A percentile compares a stretch with the other conserved stretches of the same genome.
phyloP scores from a whole-genome alignment of 2,888 invertebrate genomes.

The Crioceris asparagi region DNA sequence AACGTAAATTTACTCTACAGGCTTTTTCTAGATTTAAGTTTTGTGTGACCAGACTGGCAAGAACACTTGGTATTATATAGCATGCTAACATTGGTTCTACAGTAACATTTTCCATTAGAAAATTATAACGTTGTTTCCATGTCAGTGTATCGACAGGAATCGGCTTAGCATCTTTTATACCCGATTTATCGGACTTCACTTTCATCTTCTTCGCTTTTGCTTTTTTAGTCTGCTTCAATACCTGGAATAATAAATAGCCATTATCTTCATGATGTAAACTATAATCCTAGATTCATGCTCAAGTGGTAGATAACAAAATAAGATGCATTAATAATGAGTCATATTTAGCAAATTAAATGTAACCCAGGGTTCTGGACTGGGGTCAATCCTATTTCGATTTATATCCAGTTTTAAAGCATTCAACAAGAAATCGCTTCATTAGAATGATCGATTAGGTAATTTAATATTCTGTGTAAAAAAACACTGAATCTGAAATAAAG shows the following conservation, averaged over 20 bases:
- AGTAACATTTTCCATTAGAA: constrained; percentile 54
- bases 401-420: no score
- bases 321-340: no score
- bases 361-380: no score
- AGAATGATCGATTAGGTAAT: no score
- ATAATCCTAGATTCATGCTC: no score
- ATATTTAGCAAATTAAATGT: no score
- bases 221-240: constrained; percentile 22
- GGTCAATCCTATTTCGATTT: no score
- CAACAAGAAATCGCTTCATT: no score
- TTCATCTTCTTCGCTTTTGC: constrained; percentile 17
- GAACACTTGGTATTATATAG: constrained; percentile 53
- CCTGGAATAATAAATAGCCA: constrained; percentile 14
- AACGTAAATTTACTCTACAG: constrained; percentile 69
- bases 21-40: constrained; percentile 80
- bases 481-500: no score
- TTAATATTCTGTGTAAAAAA: no score
- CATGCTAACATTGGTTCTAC: constrained; percentile 67
- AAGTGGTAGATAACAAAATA: no score
- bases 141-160: constrained; percentile 34
- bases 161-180: constrained; percentile 11
- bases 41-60: constrained; percentile 68
- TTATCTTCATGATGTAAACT: no score
- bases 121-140: constrained; percentile 45
- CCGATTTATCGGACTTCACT: constrained; percentile 13